Conservation (phyloP, 2,113 vertebrate species). For the rabbit (Oryctolagus cuniculus) region DNA sequence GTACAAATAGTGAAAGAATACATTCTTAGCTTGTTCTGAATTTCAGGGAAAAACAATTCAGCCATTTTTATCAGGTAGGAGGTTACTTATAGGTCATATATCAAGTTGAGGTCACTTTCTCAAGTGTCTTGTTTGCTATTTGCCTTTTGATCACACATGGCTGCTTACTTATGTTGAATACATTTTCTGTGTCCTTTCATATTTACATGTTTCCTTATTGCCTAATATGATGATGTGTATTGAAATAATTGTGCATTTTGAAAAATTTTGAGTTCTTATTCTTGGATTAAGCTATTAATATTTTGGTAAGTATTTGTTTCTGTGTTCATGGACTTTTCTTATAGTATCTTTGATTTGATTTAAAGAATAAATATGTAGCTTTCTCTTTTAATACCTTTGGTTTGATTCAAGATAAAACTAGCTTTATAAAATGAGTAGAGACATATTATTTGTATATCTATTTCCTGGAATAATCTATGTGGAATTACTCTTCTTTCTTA, state of each 20-base stretch:
- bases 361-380: not conserved
- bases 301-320: slow-evolving; percentile 14
- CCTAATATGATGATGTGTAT: not conserved
- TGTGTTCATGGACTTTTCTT: not conserved
- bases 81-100: not conserved
- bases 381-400: too few species aligned
- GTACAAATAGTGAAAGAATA: not conserved
- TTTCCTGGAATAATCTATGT: not conserved
- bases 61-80: not conserved
- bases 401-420: not conserved
- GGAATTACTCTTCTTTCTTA: not conserved
- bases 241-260: not conserved
- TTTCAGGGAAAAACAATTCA: not conserved
- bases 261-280: not conserved
- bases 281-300: not conserved
- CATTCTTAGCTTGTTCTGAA: not conserved
- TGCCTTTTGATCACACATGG: not conserved
- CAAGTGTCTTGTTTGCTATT: not conserved
- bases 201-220: not conserved
- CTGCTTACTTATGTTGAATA: not conserved
- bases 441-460: not conserved
- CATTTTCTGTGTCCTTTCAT: not conserved
- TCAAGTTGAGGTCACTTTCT: not conserved
- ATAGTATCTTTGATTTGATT: not conserved
- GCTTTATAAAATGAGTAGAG: not conserved